Conservation (phyloP, 2,113 vertebrate genomes). For the Coryphaenoides rupestris region DNA sequence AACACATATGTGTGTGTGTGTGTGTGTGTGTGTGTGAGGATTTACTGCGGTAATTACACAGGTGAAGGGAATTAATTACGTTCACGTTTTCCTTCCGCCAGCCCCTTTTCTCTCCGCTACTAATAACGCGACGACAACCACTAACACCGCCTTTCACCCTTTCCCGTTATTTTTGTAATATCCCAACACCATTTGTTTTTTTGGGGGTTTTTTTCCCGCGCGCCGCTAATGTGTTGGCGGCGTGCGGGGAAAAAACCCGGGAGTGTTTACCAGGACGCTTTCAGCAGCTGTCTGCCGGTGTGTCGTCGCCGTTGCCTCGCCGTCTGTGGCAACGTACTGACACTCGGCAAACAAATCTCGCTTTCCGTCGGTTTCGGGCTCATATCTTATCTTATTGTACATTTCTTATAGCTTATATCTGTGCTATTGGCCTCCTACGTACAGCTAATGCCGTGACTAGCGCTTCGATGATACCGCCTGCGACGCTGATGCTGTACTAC, state of each 20-base stretch:
- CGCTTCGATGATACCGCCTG: no score
- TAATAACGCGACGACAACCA: not conserved
- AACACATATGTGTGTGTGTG: not conserved
- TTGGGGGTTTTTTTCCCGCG: not conserved
- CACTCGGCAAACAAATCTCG: no score
- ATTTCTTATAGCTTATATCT: no score
- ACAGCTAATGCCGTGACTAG: no score
- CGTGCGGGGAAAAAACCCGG: constrained; percentile 29
- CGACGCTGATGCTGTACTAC: no score
- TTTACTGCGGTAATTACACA: constrained; percentile 22
- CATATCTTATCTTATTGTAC: no score
- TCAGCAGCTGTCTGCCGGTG: constrained; percentile 39
- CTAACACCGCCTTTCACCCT: not conserved
- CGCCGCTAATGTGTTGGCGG: constrained; percentile 35
- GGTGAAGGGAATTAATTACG: not conserved
- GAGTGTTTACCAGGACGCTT: constrained; percentile 23
- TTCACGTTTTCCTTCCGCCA: not conserved
- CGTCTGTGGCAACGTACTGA: no score
- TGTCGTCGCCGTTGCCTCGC: no score
- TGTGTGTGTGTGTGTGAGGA: constrained; percentile 16
- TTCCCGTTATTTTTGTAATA: constrained; percentile 17
- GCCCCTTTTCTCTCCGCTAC: not conserved
- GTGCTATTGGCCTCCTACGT: no score
- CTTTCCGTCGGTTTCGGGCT: no score
- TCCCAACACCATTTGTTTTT: not conserved